Base-by-base conservation (phyloP, 2,888 invertebrate species). In the Rhopalosiphum nymphaeae region DNA sequence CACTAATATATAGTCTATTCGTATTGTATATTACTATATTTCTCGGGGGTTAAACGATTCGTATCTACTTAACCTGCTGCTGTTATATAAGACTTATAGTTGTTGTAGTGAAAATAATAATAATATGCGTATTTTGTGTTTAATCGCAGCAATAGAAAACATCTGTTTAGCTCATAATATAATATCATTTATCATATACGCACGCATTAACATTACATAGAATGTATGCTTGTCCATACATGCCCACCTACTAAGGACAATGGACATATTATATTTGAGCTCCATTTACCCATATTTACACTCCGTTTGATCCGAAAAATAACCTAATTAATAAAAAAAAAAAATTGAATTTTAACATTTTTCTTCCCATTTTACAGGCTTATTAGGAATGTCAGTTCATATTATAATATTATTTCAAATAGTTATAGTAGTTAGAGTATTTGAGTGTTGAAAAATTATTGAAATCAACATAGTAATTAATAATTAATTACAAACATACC, bases 81-180 rank as follows among this genome's bases (percentile, higher is more conserved):
- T 57, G n/a, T 91, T 91, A 91, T 56, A 85, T 91, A 91, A 91
- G 53, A 67, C 16, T 36, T 25, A 78, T 46, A 46, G 91, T 91
- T 29, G 85, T 46, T n/a, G n/a, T 21, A 44, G 44, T n/a, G 53
- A 42, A 85, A 56, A 67, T 46, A 29, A 29, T n/a, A 46, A 29
- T 89, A 89, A 13, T 10, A 57, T 53, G 26, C 42, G 78, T 29
- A 57, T 56, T 91, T 56, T 44, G n/a, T 11, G 85, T 56, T 46
- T 56, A 56, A 29, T 85, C 91, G 85, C 29, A 44, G 42, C 84
- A 91, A 91, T 53, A 53, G 42, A 85, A 57, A 91, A 57, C 11
- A 11, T 0, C 36, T 78, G 78, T 36, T 78, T 21, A 36, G 21
- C 21, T 9, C 36, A 78, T 9, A 42, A 36, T 42, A 78, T 78